Base-by-base conservation (phyloP, 2,888 invertebrate genomes). In the Macrophya alboannulata region DNA sequence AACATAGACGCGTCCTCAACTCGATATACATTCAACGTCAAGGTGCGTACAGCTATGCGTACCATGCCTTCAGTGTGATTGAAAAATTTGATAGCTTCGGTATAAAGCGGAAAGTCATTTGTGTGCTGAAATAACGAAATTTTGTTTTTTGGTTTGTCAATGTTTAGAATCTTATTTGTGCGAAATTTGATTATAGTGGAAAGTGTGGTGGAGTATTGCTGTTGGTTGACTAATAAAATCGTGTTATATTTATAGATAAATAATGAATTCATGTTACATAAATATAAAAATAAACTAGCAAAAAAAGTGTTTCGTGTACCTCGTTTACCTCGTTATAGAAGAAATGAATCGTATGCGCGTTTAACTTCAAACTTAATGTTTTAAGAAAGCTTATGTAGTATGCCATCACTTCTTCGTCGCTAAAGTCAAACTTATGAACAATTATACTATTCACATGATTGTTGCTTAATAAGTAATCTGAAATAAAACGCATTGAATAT, bases 391-490 rank as follows among this genome's bases (percentile, higher is more conserved):
- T 99, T 92, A 99, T 99, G 94, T 99, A 99, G 94, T 99, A 99
- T 1, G 99, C 99, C 99, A 99, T 99, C 77, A 99, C 99, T 95
- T 99, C 99, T 94, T 99, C 99, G 94, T 99, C 99, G 4, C 98
- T 98, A 93, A 99, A 99, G 94, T 99, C 99, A 95, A 99, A 99
- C 94, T 99, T 99, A 94, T 99, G 99, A 84, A 99, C 98, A 93
- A 99, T 99, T 92, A 99, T 99, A 79, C 98, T 99, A 94, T 99
- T 99, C 62, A 99, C 99, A 95, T 99, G 99, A 94, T 99, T 99
- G 94, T 99, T 99, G 92, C 99, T 99, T 85, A 99, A 95, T 85
- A 99, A 95, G 94, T 99, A 99, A 96, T 99, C 99, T 99, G 95
- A 87, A 88, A 88, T 82, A 71, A 55, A 77, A 87, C 84, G 62